Percentiles rank a stretch among this genome's conserved stretches.
phyloP scores from a whole-genome alignment of 53 echinoderm and acorn worm species.

The Antedon mediterranea region DNA sequence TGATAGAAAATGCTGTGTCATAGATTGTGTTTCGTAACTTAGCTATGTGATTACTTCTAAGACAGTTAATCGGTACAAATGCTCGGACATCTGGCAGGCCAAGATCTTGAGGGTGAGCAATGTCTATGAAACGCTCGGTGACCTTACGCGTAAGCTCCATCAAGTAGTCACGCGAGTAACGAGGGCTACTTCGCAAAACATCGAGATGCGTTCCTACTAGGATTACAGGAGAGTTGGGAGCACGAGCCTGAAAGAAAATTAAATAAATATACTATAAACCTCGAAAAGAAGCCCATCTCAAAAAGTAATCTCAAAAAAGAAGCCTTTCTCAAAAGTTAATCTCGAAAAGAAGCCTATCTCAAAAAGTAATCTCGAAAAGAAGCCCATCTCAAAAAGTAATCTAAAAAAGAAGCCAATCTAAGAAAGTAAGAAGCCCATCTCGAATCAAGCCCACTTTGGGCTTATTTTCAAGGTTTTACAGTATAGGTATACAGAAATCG shows the following conservation, averaged over 20 bases:
- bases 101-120: slow-evolving; percentile 67
- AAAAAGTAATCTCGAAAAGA: too few species aligned
- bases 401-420: too few species aligned
- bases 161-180: slow-evolving; percentile 72
- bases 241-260: slow-evolving; percentile 52
- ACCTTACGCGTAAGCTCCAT: slow-evolving; percentile 67
- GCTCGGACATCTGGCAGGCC: slow-evolving; percentile 69
- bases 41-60: slow-evolving; percentile 41
- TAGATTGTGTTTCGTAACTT: slow-evolving; percentile 66
- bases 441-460: too few species aligned
- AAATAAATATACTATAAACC: neutral
- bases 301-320: too few species aligned
- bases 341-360: too few species aligned
- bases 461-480: too few species aligned
- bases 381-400: too few species aligned
- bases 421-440: too few species aligned
- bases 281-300: too few species aligned
- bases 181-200: slow-evolving; percentile 31
- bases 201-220: slow-evolving; percentile 90
- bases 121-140: slow-evolving; percentile 61
- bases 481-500: too few species aligned
- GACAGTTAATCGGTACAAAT: slow-evolving; percentile 69
- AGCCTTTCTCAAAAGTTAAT: too few species aligned
- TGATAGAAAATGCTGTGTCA: slow-evolving; percentile 64
- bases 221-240: slow-evolving; percentile 89